Conservation (phyloP, 1,140 invertebrate genomes). For the Thaumetopoea pityocampa region DNA sequence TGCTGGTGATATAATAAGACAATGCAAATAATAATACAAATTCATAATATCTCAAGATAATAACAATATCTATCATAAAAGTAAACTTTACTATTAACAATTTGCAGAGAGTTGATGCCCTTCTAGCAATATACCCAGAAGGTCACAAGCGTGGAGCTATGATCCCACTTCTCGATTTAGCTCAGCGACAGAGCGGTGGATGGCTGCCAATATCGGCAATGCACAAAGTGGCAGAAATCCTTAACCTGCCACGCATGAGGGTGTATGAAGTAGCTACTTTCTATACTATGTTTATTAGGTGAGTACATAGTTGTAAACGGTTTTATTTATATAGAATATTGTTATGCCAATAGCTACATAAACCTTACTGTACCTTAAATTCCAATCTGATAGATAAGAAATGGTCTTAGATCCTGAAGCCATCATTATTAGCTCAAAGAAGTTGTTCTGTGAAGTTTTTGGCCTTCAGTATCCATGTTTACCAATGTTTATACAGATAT, state of each 20-base stretch:
- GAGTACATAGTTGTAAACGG: constrained; percentile 21
- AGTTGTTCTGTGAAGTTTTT: too few relatives aligned
- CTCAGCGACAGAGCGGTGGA: constrained; percentile 97
- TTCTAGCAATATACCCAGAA: constrained; percentile 96
- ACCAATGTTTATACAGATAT: too few relatives aligned
- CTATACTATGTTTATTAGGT: constrained; percentile 99
- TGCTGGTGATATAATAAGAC: too few relatives aligned
- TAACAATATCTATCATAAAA: too few relatives aligned
- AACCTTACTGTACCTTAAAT: not conserved
- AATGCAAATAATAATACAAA: too few relatives aligned
- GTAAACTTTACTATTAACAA: not conserved
- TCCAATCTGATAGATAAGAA: too few relatives aligned
- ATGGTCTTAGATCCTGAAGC: too few relatives aligned
- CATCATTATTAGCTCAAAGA: too few relatives aligned
- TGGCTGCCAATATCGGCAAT: constrained; percentile 99
- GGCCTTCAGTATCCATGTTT: too few relatives aligned
- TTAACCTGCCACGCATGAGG: constrained; percentile 95
- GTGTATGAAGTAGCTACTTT: constrained; percentile 99
- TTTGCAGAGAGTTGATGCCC: constrained; percentile 87
- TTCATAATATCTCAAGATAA: too few relatives aligned
- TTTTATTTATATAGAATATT: not conserved
- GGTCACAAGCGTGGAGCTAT: constrained; percentile 97
- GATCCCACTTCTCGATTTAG: constrained; percentile 97
- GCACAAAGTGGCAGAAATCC: constrained; percentile 96
- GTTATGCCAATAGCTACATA: not conserved